Conservation (phyloP, 2,888 invertebrate genomes). For the Synanthedon andrenaeformis region DNA sequence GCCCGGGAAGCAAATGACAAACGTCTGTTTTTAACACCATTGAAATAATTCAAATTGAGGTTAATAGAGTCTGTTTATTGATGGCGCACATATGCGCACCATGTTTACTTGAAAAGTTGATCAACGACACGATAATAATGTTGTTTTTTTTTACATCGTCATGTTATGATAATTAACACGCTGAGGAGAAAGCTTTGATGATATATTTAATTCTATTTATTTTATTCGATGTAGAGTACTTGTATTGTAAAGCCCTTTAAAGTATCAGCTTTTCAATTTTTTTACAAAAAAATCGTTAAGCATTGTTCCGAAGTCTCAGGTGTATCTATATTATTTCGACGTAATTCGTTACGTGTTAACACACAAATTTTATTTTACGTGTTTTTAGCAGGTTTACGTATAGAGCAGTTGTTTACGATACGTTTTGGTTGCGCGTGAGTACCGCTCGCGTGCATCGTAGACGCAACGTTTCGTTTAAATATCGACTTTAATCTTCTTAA, state of each 20-base stretch:
- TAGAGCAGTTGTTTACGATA: conserved; percentile 58
- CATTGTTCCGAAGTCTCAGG: too few relatives aligned
- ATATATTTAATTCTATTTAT: too few relatives aligned
- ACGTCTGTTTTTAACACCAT: conserved; percentile 55
- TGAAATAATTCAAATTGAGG: conserved; percentile 64
- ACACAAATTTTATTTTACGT: neutral
- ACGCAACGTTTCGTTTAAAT: conserved; percentile 10
- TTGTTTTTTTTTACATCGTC: conserved; percentile 15
- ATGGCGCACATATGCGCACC: conserved; percentile 65
- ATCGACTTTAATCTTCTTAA: conserved; percentile 31
- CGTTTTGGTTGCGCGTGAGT: conserved; percentile 50
- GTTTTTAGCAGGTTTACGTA: conserved; percentile 28
- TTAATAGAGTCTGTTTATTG: conserved; percentile 60
- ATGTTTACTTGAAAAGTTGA: conserved; percentile 53
- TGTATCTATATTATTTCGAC: too few relatives aligned
- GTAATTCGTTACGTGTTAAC: conserved; percentile 14
- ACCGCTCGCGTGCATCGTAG: conserved; percentile 31
- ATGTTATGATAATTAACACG: neutral
- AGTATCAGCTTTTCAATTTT: too few relatives aligned
- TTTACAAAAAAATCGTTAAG: too few relatives aligned
- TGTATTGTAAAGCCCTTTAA: too few relatives aligned
- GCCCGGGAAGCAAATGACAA: conserved; percentile 51
- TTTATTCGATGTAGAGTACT: too few relatives aligned
- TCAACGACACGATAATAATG: conserved; percentile 42
- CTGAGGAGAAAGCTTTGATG: too few relatives aligned